A percentile compares a stretch with the other conserved stretches of the same genome.
These are phyloP conservation scores for Anoplolepis gracilipes DNA, from an alignment of 1,140 invertebrate genomes.

Conservation along the genomic window DNA sequence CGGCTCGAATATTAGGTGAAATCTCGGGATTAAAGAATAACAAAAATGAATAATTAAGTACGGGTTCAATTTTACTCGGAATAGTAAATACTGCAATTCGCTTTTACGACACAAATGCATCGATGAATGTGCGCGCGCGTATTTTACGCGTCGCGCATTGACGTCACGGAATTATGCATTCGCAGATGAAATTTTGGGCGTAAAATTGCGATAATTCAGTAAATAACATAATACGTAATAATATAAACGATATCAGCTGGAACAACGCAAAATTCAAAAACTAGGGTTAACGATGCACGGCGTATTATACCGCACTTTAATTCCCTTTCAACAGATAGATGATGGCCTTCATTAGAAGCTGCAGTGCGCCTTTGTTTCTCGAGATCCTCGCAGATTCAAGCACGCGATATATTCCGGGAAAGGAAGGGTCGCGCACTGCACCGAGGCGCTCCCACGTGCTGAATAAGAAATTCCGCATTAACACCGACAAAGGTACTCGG, in stretches of 20 bases:
- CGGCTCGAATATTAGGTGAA: neutral
- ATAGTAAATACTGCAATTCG: constrained; percentile 13
- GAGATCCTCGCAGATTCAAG: constrained; percentile 48
- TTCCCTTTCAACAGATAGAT: constrained; percentile 49
- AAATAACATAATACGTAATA: neutral
- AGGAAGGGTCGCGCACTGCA: neutral
- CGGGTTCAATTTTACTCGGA: neutral
- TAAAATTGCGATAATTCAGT: constrained; percentile 1
- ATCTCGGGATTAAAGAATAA: constrained; percentile 17
- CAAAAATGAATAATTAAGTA: neutral
- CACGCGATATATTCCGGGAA: constrained; percentile 36
- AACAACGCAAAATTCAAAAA: constrained; percentile 14
- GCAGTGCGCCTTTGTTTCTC: constrained; percentile 46
- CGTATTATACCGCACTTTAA: constrained; percentile 43
- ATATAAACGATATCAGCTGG: neutral
- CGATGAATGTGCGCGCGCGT: neutral
- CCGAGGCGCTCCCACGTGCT: neutral
- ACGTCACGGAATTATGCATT: neutral
- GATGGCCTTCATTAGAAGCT: constrained; percentile 39
- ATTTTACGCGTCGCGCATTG: neutral
- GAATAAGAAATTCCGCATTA: constrained; percentile 60
- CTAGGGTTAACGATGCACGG: constrained; percentile 1
- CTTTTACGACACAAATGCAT: neutral
- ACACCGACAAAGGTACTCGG: constrained; percentile 36
- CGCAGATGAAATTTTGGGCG: constrained; percentile 17